Evolutionary conservation across 2,797 vertebrate genomes (phyloP).

Genomic region (Microctenopoma steveboyesi): DNA sequence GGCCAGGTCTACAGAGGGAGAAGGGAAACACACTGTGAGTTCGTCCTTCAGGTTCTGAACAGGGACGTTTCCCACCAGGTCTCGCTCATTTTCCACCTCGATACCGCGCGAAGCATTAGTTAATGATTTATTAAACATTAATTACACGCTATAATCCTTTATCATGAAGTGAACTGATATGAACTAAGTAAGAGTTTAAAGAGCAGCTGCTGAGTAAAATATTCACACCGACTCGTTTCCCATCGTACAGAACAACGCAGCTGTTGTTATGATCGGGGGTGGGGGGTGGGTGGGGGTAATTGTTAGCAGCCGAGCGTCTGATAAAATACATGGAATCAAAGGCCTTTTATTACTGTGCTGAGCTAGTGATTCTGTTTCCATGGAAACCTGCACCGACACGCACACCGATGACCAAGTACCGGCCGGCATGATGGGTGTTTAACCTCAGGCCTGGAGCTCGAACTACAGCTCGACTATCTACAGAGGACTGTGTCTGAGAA

Average conservation of each 20-base stretch:
- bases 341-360: neutral
- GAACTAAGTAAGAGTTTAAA: neutral
- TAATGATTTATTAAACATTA: neutral
- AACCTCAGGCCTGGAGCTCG: no score
- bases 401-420: no score
- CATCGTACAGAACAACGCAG: slow-evolving; percentile 45
- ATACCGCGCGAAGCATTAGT: no score
- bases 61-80: no score
- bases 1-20: slow-evolving; percentile 87
- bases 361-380: no score
- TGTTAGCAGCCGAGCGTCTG: slow-evolving; percentile 14
- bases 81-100: no score
- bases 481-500: no score
- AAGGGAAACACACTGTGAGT: neutral
- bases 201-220: neutral
- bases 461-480: no score
- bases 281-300: slow-evolving; percentile 31
- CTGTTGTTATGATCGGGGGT: slow-evolving; percentile 28
- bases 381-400: no score
- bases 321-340: slow-evolving; percentile 20
- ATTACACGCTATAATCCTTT: neutral
- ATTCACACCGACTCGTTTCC: slow-evolving; percentile 25
- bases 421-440: no score
- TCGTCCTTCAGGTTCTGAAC: no score
- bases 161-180: neutral